Conservation (phyloP, 2,113 vertebrate genomes). For the Protobothrops mucrosquamatus region DNA sequence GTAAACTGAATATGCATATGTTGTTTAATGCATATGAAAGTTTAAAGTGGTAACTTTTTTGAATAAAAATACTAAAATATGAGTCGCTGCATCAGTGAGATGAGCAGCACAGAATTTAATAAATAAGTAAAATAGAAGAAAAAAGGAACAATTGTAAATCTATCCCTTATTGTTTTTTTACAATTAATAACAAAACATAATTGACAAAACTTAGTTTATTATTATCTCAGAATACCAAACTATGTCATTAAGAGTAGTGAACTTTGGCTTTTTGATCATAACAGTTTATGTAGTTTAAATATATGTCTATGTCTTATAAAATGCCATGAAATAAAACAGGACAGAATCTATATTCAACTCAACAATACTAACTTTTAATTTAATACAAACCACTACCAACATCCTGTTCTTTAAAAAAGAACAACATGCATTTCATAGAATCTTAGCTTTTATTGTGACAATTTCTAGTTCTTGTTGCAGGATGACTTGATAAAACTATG, state of each 20-base stretch:
- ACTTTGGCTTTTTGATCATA: conserved; percentile 24
- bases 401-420: not conserved
- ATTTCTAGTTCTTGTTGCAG: not conserved
- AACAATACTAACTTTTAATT: not conserved
- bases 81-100: not conserved
- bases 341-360: not conserved
- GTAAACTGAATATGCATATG: not conserved
- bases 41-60: not conserved
- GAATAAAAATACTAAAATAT: not conserved
- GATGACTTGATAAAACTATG: not conserved
- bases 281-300: not conserved
- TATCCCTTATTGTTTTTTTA: not conserved
- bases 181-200: not conserved
- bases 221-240: not conserved
- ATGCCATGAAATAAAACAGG: not conserved
- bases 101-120: not conserved
- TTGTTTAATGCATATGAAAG: not conserved
- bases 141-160: not conserved
- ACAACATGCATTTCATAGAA: not conserved
- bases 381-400: not conserved
- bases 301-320: not conserved
- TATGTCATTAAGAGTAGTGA: conserved; percentile 1
- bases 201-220: conserved; percentile 27
- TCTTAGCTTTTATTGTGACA: not conserved
- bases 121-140: conserved; percentile 31